Evolutionary conservation across 2,888 invertebrate species (phyloP).

Genomic region (Leucoptera coffeella): DNA sequence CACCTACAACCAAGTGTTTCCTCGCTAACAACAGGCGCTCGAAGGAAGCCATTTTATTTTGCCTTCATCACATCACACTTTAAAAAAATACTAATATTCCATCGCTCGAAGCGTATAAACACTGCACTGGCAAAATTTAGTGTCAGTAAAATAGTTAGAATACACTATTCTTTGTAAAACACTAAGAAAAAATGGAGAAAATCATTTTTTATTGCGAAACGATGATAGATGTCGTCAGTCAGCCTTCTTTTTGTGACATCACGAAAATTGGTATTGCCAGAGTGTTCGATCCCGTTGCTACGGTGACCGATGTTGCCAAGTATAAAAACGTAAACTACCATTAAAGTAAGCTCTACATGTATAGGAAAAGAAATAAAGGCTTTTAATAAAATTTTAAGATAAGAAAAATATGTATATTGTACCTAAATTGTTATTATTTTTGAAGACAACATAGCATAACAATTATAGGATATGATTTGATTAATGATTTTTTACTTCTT

Average conservation of each 20-base stretch:
- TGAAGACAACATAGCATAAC: no score
- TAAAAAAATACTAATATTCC: conserved; percentile 24
- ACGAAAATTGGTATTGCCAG: conserved; percentile 33
- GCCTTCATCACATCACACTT: conserved; percentile 32
- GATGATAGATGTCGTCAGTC: conserved; percentile 35
- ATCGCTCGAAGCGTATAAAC: conserved; percentile 29
- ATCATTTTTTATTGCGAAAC: conserved; percentile 29
- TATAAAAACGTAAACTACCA: no score
- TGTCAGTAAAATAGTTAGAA: conserved; percentile 19
- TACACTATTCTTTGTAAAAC: conserved; percentile 24
- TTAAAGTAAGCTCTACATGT: no score
- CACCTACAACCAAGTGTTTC: conserved; percentile 58
- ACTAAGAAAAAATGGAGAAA: conserved; percentile 28
- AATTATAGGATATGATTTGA: no score
- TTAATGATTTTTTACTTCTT: no score
- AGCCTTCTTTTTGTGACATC: conserved; percentile 28
- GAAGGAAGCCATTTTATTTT: conserved; percentile 46
- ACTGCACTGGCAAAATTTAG: conserved; percentile 27
- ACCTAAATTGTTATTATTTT: no score
- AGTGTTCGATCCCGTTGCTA: no score
- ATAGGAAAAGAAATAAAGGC: no score
- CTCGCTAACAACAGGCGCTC: conserved; percentile 38
- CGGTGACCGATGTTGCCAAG: no score
- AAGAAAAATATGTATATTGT: no score
- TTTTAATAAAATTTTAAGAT: no score